Base-by-base conservation (phyloP, 2,888 invertebrate species). In the Achlya flavicornis region DNA sequence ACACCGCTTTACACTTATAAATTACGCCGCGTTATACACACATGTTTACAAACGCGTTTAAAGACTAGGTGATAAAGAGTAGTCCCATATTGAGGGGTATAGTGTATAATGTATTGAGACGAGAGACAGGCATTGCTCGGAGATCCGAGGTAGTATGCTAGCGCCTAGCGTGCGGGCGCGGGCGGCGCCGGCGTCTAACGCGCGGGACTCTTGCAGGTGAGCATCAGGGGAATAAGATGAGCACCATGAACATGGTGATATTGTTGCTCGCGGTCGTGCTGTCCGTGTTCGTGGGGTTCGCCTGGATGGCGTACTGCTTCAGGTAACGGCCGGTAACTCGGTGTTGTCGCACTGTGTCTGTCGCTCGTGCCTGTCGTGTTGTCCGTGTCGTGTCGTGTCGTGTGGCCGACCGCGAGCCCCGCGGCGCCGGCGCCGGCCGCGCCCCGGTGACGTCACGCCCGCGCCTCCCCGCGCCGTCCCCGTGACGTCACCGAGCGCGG, bases 241-340 rank as follows among this genome's bases (percentile, higher is more conserved):
- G 97, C 95, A 97, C 97, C 89, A 95, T 97, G 94, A 95, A 95
- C 92, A 96, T 98, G 97, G 98, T 98, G 95, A 95, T 98, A 95
- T 96, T 98, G 95, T 96, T 98, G 95, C 97, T 98, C 93, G 96
- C 96, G 93, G 97, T 97, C 94, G 97, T 98, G 94, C 97, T 97
- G 93, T 96, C 96, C 93, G 98, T 98, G 96, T 98, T 98, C 97
- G 96, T 98, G 96, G 97, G 97, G 96, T 98, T 98, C 96, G 97
- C 98, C 94, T 96, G 97, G 95, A 95, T 97, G 96, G 98, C 98
- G 94, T 97, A 97, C 96, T 98, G 98, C 96, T 98, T 97, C 97
- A 98, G 98, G 98, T 98, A 93, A 91, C 92, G 84, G 80, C 86
- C 87, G 88, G 91, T 91, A 91, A 87, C 87, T 92, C 87, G 90